Evolutionary conservation across 2,888 invertebrate species (phyloP), one percentile per base, ranked within the genome.

Genomic region (Scaptomyza parva): DNA sequence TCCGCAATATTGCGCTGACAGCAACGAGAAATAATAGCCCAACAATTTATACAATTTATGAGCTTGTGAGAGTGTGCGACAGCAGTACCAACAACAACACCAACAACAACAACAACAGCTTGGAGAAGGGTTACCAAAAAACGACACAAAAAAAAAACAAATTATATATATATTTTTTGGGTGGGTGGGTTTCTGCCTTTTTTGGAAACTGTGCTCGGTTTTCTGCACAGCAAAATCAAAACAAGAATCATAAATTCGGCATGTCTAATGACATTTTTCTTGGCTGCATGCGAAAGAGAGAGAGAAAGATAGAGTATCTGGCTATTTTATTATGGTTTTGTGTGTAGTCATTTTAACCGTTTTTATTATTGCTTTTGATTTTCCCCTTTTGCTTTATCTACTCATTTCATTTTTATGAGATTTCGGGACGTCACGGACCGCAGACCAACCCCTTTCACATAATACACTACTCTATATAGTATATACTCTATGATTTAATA

Each of bases 241-340:
- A 78, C 83, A 81, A 77, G 77, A 85, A 82, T 87, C 90, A 89
- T 89, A 88, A 89, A 89, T 88, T 89, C 79, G 89, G 78, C 88
- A 88, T 89, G 88, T 89, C 89, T 89, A 88, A 88, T 88, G 89
- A 80, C 78, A 88, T 76, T 76, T 78, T 85, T 62, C 62, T 71
- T 63, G 61, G 61, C 24, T 60, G n/a, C 47, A 61, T 22, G 28
- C 14, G 24, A 26, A 37, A 45, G 35, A n/a, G 35, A 24, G 33
- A 24, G 33, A 1, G 33, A 9, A 2, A 11, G 8, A 14, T 37
- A 40, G 60, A 17, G 60, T 40, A 24, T 18, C 41, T 41, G 30
- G 6, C 37, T n/a, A 22, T 37, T 51, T 35, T 41, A 41, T 35
- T 35, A 24, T 14, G 30, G 43, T 54, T 28, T 28, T 61, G 41